Evolutionary conservation across 2,113 vertebrate species (phyloP).

Genomic region (Peromyscus leucopus): DNA sequence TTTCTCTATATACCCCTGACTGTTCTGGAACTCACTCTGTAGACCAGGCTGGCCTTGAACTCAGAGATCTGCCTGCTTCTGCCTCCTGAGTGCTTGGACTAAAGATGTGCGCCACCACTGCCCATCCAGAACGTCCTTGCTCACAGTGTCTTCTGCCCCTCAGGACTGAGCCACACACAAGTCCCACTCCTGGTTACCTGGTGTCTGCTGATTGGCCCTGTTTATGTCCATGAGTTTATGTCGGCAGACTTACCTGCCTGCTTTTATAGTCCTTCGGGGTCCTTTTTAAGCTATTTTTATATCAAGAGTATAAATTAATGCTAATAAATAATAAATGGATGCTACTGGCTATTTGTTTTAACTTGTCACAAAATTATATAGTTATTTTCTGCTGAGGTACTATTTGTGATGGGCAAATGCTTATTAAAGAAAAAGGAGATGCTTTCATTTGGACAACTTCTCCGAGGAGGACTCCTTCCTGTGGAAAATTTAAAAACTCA

Average conservation of each 20-base stretch:
- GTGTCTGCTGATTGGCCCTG: accelerated
- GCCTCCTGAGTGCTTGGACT: background rate
- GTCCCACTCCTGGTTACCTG: accelerated
- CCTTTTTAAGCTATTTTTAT: slow-evolving; percentile 51
- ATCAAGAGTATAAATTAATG: slow-evolving; percentile 14
- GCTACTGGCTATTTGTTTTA: background rate
- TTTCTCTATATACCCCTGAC: background rate
- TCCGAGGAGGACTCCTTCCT: background rate
- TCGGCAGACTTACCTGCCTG: background rate
- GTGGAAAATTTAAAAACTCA: background rate
- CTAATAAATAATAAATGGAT: background rate
- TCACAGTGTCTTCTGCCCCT: accelerated
- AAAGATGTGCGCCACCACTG: background rate
- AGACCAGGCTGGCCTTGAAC: background rate
- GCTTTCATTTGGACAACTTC: background rate
- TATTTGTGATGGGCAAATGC: background rate
- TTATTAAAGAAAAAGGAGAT: slow-evolving; percentile 45
- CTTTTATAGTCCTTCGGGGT: background rate
- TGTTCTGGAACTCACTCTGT: background rate
- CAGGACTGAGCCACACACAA: accelerated
- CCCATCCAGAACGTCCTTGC: background rate
- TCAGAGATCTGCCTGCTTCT: background rate
- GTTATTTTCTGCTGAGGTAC: background rate
- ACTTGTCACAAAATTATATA: background rate
- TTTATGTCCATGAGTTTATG: background rate